Evolutionary conservation across 2,797 vertebrate species (phyloP).

Genomic region (Bovichtus variegatus): DNA sequence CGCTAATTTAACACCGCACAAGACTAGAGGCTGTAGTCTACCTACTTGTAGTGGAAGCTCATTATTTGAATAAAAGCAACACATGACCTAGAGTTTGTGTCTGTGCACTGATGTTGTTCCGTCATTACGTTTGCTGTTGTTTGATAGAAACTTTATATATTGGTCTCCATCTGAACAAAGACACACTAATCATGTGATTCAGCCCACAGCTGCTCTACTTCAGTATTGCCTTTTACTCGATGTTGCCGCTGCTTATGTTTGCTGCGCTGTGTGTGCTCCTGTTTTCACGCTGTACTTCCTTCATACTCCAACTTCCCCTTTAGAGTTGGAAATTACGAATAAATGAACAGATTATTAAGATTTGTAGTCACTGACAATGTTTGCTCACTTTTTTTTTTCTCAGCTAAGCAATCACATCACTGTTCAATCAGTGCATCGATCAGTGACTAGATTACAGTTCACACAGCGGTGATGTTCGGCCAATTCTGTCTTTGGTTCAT

Average conservation of each 20-base stretch:
- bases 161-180: not conserved
- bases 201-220: not conserved
- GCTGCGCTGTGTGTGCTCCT: not conserved
- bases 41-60: conserved; percentile 9
- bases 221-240: not conserved
- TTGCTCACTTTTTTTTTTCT: not conserved
- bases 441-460: not conserved
- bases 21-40: conserved; percentile 19
- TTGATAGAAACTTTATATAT: not conserved
- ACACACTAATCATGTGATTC: not conserved
- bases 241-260: not conserved
- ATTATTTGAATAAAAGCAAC: conserved; percentile 30
- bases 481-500: not conserved
- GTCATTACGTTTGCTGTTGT: not conserved
- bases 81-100: conserved; percentile 8
- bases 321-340: not conserved
- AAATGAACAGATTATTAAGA: not conserved
- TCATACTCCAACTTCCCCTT: not conserved
- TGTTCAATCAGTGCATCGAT: not conserved
- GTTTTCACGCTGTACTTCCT: not conserved
- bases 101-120: not conserved
- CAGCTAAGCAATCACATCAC: not conserved
- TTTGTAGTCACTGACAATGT: not conserved
- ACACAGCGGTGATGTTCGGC: not conserved
- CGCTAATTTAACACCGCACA: conserved; percentile 40